Conservation (phyloP, 2,888 invertebrate genomes). For the Holacanthella duospinosa region DNA sequence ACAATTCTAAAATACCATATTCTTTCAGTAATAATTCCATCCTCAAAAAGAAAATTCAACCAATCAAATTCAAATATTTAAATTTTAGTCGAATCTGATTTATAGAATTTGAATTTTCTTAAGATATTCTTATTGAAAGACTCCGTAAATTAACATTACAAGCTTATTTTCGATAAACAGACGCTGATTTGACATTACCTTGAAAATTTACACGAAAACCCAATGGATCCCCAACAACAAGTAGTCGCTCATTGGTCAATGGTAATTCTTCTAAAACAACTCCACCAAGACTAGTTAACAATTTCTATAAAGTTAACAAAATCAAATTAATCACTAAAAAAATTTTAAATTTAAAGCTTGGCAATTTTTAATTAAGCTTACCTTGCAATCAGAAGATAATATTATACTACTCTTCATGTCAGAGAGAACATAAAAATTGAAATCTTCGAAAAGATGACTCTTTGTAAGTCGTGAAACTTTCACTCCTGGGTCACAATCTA, state of each 20-base stretch:
- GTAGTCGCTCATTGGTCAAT: slow-evolving; percentile 5
- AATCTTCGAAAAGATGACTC: slow-evolving; percentile 19
- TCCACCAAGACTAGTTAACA: slow-evolving; percentile 25
- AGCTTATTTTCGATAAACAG: too few species aligned
- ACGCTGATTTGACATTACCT: slow-evolving; percentile 15
- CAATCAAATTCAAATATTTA: too few species aligned
- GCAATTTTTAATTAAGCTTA: slow-evolving; percentile 9
- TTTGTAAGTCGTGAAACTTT: slow-evolving; percentile 18
- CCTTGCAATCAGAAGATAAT: slow-evolving; percentile 22
- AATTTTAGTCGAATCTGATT: too few species aligned
- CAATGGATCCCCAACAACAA: slow-evolving; percentile 25
- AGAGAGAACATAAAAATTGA: slow-evolving; percentile 26
- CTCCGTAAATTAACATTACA: too few species aligned
- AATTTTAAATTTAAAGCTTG: neutral
- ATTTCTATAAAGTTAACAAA: slow-evolving; percentile 15
- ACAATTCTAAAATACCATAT: slow-evolving; percentile 18
- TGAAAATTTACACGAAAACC: slow-evolving; percentile 16
- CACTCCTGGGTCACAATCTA: slow-evolving; percentile 25
- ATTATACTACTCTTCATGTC: slow-evolving; percentile 25
- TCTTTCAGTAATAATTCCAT: neutral
- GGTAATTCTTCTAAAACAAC: slow-evolving; percentile 14
- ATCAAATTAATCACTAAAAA: neutral
- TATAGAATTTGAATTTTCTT: too few species aligned
- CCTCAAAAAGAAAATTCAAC: too few species aligned
- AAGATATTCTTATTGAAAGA: too few species aligned